These are phyloP conservation scores for Smithornis capensis DNA, from an alignment of 2,113 vertebrate genomes.

Conservation along the genomic window DNA sequence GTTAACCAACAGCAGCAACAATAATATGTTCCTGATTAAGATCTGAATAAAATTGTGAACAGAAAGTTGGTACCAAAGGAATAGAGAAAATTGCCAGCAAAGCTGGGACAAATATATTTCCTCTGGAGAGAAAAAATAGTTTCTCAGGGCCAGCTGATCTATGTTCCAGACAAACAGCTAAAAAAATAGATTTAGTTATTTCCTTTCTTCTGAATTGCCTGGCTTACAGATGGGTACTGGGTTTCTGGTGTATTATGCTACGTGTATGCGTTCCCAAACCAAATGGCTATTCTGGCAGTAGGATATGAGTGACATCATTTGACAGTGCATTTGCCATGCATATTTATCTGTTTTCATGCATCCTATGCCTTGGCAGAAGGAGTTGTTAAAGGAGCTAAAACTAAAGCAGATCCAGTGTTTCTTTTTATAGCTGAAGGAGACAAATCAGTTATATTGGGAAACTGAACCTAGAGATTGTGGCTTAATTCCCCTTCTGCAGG, in stretches of 20 bases:
- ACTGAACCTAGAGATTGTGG: background rate
- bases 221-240: background rate
- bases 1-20: background rate
- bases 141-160: background rate
- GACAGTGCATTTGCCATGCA: background rate
- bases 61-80: background rate
- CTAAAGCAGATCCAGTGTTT: background rate
- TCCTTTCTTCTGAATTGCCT: background rate
- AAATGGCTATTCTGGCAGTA: background rate
- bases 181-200: slow-evolving; percentile 9
- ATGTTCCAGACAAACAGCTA: slow-evolving; percentile 3
- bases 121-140: background rate
- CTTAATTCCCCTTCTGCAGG: background rate
- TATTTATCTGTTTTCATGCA: background rate
- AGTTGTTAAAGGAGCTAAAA: background rate
- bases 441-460: background rate
- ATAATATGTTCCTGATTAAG: background rate
- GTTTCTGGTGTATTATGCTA: background rate
- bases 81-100: background rate
- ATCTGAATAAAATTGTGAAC: background rate
- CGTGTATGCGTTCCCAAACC: background rate
- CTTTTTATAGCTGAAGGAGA: background rate
- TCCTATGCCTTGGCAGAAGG: background rate
- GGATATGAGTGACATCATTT: background rate
- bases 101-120: background rate